Percentiles rank a stretch among this genome's conserved stretches.
phyloP scores from a whole-genome alignment of 2,888 invertebrate genomes.

The Volucella zonaria region DNA sequence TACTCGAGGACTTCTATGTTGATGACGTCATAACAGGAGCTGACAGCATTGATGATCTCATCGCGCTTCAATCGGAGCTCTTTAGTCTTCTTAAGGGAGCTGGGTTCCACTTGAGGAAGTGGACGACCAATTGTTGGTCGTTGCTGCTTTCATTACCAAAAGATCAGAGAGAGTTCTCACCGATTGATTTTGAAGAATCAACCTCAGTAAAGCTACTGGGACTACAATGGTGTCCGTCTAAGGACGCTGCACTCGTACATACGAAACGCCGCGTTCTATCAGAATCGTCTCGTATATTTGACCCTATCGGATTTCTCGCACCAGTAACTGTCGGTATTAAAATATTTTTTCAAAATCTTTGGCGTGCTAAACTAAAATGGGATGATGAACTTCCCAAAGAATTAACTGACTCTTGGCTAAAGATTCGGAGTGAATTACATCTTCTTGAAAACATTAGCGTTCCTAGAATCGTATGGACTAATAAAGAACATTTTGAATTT shows the following conservation, averaged over 20 bases:
- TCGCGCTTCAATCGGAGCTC: background rate
- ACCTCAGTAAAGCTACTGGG: conserved; percentile 10
- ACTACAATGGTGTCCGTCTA: background rate
- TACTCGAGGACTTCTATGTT: conserved; percentile 65
- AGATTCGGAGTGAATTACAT: conserved; percentile 11
- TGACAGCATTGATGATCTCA: conserved; percentile 41
- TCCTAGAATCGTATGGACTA: conserved; percentile 11
- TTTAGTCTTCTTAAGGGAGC: background rate
- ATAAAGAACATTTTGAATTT: conserved; percentile 15
- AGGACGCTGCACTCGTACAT: background rate
- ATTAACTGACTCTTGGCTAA: conserved; percentile 11
- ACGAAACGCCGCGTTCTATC: conserved; percentile 14
- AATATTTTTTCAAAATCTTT: conserved; percentile 23
- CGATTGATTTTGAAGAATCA: background rate
- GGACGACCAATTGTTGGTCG: background rate
- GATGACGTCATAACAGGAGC: conserved; percentile 55
- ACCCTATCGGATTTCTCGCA: conserved; percentile 6
- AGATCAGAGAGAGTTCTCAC: background rate
- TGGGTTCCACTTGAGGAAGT: no score
- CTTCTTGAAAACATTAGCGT: conserved; percentile 7
- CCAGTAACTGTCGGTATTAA: background rate
- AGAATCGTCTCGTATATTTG: conserved; percentile 19
- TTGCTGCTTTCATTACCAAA: background rate
- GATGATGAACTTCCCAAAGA: conserved; percentile 9
- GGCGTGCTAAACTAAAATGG: conserved; percentile 3